Percentiles rank a stretch among this genome's conserved stretches.
phyloP scores from a whole-genome alignment of 2,888 invertebrate species.

The Drosophila histrio region DNA sequence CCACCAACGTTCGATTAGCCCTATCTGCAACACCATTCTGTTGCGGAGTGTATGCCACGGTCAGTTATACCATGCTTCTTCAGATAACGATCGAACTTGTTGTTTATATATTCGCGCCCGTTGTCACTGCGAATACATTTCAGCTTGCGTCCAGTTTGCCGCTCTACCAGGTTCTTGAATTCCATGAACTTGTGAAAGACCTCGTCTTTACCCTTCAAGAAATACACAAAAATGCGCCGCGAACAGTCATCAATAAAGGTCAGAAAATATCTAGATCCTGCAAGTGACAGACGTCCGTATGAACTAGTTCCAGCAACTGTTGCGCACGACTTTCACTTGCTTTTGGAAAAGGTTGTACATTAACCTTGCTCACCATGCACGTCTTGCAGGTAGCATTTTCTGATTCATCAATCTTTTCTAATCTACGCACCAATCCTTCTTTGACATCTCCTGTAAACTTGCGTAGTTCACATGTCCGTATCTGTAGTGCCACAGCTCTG shows the following conservation, averaged over 20 bases:
- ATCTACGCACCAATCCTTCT: neutral
- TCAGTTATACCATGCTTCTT: neutral
- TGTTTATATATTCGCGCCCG: neutral
- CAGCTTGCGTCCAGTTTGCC: conserved; percentile 7
- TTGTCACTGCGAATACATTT: conserved; percentile 20
- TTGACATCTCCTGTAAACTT: neutral
- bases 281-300: conserved; percentile 37
- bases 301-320: conserved; percentile 5
- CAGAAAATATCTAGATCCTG: conserved; percentile 27
- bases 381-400: neutral
- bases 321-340: neutral
- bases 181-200: conserved; percentile 2
- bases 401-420: neutral
- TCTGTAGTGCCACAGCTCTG: neutral
- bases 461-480: neutral
- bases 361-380: neutral
- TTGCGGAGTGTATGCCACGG: neutral
- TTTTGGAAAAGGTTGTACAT: neutral
- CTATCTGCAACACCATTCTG: conserved; percentile 2
- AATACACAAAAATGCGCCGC: neutral
- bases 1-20: conserved; percentile 6
- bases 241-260: conserved; percentile 30
- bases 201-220: neutral
- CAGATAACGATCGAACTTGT: neutral
- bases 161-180: conserved; percentile 5